phyloP scores from a whole-genome alignment of 1,140 invertebrate genomes.

The Drosophila ercepeae region DNA sequence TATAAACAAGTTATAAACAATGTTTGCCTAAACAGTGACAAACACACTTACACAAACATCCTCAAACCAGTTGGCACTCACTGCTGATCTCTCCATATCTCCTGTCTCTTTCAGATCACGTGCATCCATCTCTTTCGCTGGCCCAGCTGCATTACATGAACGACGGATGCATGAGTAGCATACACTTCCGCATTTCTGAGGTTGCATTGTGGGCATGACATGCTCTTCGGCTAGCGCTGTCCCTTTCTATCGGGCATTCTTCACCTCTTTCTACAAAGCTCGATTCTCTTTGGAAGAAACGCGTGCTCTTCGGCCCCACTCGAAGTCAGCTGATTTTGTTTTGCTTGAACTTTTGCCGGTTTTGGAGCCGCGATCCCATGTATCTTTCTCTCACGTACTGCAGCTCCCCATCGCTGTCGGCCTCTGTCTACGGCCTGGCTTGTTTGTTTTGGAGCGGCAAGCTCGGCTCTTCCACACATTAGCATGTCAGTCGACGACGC shows the following conservation, averaged over 20 bases:
- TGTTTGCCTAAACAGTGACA: conserved; percentile 80
- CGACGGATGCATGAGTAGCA: conserved; percentile 57
- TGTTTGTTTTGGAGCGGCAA: conserved; percentile 46
- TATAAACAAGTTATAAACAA: conserved; percentile 83
- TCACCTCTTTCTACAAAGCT: conserved; percentile 8
- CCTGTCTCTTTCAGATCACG: background rate
- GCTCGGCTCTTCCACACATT: conserved; percentile 40
- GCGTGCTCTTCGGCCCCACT: conserved; percentile 17
- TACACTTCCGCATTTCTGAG: conserved; percentile 77
- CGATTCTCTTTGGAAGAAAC: conserved; percentile 9
- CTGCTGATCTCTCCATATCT: conserved; percentile 9
- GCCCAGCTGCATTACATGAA: conserved; percentile 64
- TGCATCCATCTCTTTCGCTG: conserved; percentile 3
- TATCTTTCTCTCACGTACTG: conserved; percentile 3
- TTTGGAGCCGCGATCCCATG: conserved; percentile 35
- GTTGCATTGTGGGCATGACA: conserved; percentile 29
- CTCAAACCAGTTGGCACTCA: conserved; percentile 68
- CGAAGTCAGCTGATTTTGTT: conserved; percentile 77
- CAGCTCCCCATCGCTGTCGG: background rate
- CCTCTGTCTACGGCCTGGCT: conserved; percentile 20
- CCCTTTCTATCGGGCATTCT: conserved; percentile 5
- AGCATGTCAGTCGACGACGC: conserved; percentile 59
- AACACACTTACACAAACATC: conserved; percentile 53
- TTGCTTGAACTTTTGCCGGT: conserved; percentile 81
- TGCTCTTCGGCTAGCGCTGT: conserved; percentile 2